These are phyloP conservation scores for Hylaea fasciaria DNA, from an alignment of 2,888 invertebrate species.

Conservation along the genomic window DNA sequence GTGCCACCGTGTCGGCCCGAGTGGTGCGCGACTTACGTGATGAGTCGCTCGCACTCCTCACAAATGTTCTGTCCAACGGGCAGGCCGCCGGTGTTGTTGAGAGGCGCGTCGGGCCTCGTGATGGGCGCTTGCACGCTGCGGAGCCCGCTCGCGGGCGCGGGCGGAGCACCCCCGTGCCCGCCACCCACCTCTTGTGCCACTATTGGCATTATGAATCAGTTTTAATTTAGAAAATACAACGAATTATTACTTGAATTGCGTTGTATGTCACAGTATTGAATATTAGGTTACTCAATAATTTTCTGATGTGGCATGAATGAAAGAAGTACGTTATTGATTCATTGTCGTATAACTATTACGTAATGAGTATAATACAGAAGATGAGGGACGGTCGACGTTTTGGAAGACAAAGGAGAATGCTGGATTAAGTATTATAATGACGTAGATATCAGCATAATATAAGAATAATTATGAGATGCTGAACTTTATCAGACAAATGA, in stretches of 20 bases:
- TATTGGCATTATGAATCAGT: slow-evolving; percentile 62
- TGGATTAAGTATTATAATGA: slow-evolving; percentile 1
- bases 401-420: slow-evolving; percentile 20
- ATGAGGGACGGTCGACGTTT: slow-evolving; percentile 16
- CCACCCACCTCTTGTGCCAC: slow-evolving; percentile 26
- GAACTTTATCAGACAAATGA: slow-evolving; percentile 3
- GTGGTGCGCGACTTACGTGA: slow-evolving; percentile 95
- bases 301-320: neutral
- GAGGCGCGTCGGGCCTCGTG: slow-evolving; percentile 85
- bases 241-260: slow-evolving; percentile 8
- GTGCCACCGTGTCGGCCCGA: slow-evolving; percentile 87
- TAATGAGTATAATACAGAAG: slow-evolving; percentile 13
- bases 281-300: neutral
- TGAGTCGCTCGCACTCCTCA: slow-evolving; percentile 98
- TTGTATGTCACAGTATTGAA: neutral
- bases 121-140: slow-evolving; percentile 92
- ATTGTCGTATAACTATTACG: too few species aligned
- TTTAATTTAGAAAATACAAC: slow-evolving; percentile 44
- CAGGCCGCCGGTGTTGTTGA: slow-evolving; percentile 89
- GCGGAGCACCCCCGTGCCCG: slow-evolving; percentile 51
- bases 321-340: neutral
- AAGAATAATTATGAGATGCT: neutral
- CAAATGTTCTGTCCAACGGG: slow-evolving; percentile 97
- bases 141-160: slow-evolving; percentile 82
- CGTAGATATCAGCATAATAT: neutral